Percentiles rank a stretch among this genome's conserved stretches.
phyloP scores from a whole-genome alignment of 2,888 invertebrate species.

The Hololepta plana region DNA sequence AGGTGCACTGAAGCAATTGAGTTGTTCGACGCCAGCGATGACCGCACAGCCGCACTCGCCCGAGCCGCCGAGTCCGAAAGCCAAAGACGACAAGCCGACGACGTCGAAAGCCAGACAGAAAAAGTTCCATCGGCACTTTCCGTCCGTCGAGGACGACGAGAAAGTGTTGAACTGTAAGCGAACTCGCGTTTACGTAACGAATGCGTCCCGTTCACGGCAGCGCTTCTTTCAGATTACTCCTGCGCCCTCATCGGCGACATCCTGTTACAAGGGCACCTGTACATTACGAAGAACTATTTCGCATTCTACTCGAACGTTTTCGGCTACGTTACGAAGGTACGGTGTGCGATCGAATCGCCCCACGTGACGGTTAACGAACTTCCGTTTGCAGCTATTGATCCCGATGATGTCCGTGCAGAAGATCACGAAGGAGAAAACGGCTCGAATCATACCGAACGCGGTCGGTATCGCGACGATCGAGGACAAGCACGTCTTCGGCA shows the following conservation, averaged over 20 bases:
- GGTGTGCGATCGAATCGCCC: slow-evolving; percentile 2
- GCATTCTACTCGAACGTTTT: slow-evolving; percentile 94
- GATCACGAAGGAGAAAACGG: slow-evolving; percentile 86
- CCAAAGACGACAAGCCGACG: slow-evolving; percentile 27
- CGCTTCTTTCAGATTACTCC: slow-evolving; percentile 57
- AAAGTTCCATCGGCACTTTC: slow-evolving; percentile 78
- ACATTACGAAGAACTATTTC: slow-evolving; percentile 87
- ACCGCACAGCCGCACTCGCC: slow-evolving; percentile 26
- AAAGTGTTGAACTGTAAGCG: slow-evolving; percentile 68
- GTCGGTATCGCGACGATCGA: slow-evolving; percentile 75
- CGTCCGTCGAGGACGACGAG: slow-evolving; percentile 67
- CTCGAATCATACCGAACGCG: slow-evolving; percentile 86
- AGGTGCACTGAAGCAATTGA: slow-evolving; percentile 38
- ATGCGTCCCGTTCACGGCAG: not conserved
- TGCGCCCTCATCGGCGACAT: slow-evolving; percentile 87
- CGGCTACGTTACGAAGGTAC: slow-evolving; percentile 82
- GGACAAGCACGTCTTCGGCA: slow-evolving; percentile 78
- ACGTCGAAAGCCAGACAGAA: slow-evolving; percentile 65
- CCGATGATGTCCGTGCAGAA: slow-evolving; percentile 70
- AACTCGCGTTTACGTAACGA: not conserved
- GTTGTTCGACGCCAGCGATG: slow-evolving; percentile 34
- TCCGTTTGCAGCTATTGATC: slow-evolving; percentile 54
- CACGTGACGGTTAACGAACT: not conserved
- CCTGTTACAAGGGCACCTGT: slow-evolving; percentile 80
- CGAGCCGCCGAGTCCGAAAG: slow-evolving; percentile 27